Percentiles rank a stretch among this genome's conserved stretches.
phyloP scores from a whole-genome alignment of 2,113 vertebrate genomes.

The Chloropsis cyanopogon region DNA sequence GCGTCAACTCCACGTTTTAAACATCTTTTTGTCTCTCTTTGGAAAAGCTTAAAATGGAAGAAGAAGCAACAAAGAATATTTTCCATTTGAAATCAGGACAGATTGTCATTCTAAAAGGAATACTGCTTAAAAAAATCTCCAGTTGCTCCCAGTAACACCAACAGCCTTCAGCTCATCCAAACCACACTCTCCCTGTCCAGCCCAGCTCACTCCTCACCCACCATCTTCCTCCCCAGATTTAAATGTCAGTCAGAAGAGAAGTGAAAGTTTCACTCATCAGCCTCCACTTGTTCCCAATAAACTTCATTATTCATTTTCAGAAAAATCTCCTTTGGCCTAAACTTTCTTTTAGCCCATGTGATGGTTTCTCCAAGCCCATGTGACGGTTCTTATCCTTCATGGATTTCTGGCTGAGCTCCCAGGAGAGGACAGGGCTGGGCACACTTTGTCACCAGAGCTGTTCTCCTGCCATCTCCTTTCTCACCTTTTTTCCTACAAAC shows the following conservation, averaged over 20 bases:
- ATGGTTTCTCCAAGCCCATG: background rate
- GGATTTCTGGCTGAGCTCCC: background rate
- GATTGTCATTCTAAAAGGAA: background rate
- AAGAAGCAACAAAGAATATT: background rate
- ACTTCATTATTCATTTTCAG: background rate
- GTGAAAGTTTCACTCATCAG: fast-evolving
- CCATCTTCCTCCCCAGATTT: background rate
- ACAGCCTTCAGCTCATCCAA: background rate
- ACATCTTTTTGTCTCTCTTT: background rate
- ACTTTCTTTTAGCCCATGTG: background rate
- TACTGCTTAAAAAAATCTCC: background rate
- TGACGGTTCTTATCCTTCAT: background rate
- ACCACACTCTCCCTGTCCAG: background rate
- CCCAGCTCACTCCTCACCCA: background rate
- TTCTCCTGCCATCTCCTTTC: background rate
- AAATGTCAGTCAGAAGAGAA: background rate
- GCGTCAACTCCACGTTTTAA: background rate
- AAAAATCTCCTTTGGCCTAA: background rate
- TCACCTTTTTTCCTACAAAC: background rate
- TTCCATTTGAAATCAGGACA: background rate
- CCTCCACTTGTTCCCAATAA: background rate
- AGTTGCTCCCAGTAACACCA: background rate
- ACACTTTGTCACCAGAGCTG: fast-evolving
- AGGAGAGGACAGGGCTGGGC: background rate
- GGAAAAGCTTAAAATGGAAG: background rate